Base-by-base conservation (phyloP, 2,888 invertebrate genomes). In the Cetonia aurata region DNA sequence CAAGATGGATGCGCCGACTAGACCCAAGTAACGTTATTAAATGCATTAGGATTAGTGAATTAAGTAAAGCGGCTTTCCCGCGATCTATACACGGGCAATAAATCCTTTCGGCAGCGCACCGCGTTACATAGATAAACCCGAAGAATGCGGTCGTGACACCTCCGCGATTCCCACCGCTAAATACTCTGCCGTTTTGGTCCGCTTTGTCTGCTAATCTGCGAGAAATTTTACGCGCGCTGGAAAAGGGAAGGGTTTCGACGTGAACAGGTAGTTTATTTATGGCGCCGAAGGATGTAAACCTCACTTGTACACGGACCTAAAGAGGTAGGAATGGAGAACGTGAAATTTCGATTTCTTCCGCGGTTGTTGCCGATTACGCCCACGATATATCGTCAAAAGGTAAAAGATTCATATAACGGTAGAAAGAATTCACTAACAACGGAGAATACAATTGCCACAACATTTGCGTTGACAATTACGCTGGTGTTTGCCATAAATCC, bases 1-100 rank as follows among this genome's bases (percentile, higher is more conserved):
- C 46, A 48, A 60, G 60, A 60, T 60, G 33, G 13, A 60, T 60
- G 60, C 33, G 10, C 48, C 48, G 25, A 13, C 48, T 62, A 62
- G 48, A 48, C 33, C 67, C 62, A 74, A 75, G 71, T 72, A 72
- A 73, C 73, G 69, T 74, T 71, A 75, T 74, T 74, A 74, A 69
- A 74, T 72, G 73, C 75, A 71, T 74, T 75, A 72, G 73, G 72
- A 74, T 75, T 74, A 75, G 60, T 71, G 73, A 57, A 72, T 71
- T 71, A 73, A 69, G 69, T 70, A 71, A 72, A 60, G 69, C 69
- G 46, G 67, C 67, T 56, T 48, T 67, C 33, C 56, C 46, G 33
- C 19, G 53, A 15, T 53, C 53, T 67, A 55, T 67, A 67, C 42
- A 53, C 19, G 42, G 37, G 55, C 13, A 67, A 56, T 67, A 67